phyloP scores from a whole-genome alignment of 2,113 vertebrate genomes.

The Rhinoptilus africanus region DNA sequence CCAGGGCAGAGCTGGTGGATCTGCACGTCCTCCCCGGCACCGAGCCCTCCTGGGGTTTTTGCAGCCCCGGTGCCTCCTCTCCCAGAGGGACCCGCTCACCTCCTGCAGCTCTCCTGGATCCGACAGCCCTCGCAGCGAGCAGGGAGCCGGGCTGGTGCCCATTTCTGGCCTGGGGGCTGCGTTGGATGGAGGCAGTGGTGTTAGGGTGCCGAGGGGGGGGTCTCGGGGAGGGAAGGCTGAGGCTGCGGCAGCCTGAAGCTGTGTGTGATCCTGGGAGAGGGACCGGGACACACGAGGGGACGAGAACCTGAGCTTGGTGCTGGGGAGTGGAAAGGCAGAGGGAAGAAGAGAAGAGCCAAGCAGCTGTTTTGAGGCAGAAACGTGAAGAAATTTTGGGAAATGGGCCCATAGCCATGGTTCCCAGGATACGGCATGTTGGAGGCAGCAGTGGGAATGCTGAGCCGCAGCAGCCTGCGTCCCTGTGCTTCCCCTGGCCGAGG shows the following conservation, averaged over 20 bases:
- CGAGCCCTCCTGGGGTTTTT: background rate
- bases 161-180: background rate
- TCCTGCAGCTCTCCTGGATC: background rate
- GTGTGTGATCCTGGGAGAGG: background rate
- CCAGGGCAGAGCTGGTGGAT: background rate
- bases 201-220: too few species aligned
- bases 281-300: background rate
- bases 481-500: rapidly evolving
- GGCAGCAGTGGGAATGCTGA: background rate
- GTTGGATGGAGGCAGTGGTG: rapidly evolving
- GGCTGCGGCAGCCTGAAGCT: background rate
- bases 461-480: background rate
- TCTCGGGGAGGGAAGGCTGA: rapidly evolving
- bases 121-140: background rate
- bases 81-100: background rate
- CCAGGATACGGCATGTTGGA: background rate
- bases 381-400: background rate
- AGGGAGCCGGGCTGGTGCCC: background rate
- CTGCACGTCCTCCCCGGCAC: background rate
- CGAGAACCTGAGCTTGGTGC: background rate
- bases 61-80: background rate
- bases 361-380: background rate
- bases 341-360: background rate
- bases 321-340: background rate
- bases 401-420: too few species aligned